These are phyloP conservation scores for Chrysopa pallens DNA, from an alignment of 1,140 invertebrate species.

Conservation along the genomic window DNA sequence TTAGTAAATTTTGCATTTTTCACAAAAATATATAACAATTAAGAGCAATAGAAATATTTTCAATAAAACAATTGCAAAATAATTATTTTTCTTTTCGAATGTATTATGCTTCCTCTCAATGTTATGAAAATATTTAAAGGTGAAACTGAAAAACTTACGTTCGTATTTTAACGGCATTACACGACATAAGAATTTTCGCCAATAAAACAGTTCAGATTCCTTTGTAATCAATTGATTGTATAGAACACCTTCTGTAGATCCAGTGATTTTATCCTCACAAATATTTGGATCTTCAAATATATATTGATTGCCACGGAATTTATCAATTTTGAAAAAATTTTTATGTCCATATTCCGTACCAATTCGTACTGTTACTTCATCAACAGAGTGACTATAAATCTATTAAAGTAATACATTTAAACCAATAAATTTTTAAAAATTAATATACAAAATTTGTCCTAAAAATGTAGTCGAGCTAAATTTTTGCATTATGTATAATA, in stretches of 20 bases:
- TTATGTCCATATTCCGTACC: constrained; percentile 31
- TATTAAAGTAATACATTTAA: constrained; percentile 20
- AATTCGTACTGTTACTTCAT: constrained; percentile 38
- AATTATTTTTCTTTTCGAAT: too few species aligned
- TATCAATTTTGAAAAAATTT: constrained; percentile 38
- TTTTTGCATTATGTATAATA: too few species aligned
- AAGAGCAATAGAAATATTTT: too few species aligned
- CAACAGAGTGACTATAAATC: constrained; percentile 38
- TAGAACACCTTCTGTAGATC: constrained; percentile 34
- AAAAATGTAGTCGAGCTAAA: too few species aligned
- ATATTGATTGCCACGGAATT: constrained; percentile 28
- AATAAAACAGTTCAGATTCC: constrained; percentile 27
- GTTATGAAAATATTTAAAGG: too few species aligned
- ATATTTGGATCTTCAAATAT: constrained; percentile 22
- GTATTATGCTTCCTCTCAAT: too few species aligned
- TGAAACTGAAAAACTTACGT: constrained; percentile 21
- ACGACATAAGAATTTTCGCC: constrained; percentile 37
- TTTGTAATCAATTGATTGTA: constrained; percentile 32
- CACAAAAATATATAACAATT: too few species aligned
- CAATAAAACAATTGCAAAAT: too few species aligned
- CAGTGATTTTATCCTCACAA: constrained; percentile 29
- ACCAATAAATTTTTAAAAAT: too few species aligned
- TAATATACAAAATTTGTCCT: too few species aligned
- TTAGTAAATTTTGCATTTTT: too few species aligned
- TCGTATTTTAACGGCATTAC: constrained; percentile 29